A percentile compares a stretch with the other conserved stretches of the same genome.
These are phyloP conservation scores for Junco hyemalis DNA, from an alignment of 2,113 vertebrate genomes.

Conservation along the genomic window DNA sequence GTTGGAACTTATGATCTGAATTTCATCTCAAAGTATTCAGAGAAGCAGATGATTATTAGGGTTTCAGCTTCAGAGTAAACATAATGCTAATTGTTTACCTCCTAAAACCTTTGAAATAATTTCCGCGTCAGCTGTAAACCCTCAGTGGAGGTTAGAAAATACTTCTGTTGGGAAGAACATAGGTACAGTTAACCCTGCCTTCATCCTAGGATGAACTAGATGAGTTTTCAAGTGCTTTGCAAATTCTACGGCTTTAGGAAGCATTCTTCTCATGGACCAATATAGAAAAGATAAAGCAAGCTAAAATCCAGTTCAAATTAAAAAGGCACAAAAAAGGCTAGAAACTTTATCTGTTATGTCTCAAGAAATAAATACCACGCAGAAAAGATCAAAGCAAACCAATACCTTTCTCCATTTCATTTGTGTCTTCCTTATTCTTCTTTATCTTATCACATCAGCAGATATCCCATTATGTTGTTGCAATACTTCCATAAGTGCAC, in stretches of 20 bases:
- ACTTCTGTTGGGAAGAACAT: neutral
- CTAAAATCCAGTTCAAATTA: neutral
- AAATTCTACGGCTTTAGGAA: neutral
- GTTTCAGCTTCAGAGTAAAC: neutral
- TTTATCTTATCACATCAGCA: neutral
- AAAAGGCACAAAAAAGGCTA: neutral
- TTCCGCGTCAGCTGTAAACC: neutral
- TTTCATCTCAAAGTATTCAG: neutral
- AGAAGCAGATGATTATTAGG: neutral
- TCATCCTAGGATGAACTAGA: neutral
- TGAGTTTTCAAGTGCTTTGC: neutral
- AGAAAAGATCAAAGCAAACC: neutral
- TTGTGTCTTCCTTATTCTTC: neutral
- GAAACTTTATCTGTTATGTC: neutral
- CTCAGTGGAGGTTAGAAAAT: neutral
- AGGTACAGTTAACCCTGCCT: neutral
- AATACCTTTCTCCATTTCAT: neutral
- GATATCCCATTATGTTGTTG: neutral
- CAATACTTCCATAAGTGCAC: neutral
- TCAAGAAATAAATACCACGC: neutral
- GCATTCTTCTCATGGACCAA: neutral
- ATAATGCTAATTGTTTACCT: neutral
- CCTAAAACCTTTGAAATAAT: neutral
- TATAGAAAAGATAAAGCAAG: neutral
- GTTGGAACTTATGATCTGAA: neutral